Evolutionary conservation across 2,113 vertebrate species (phyloP), one percentile per base, ranked within the genome.

Genomic region (Xyrauchen texanus): DNA sequence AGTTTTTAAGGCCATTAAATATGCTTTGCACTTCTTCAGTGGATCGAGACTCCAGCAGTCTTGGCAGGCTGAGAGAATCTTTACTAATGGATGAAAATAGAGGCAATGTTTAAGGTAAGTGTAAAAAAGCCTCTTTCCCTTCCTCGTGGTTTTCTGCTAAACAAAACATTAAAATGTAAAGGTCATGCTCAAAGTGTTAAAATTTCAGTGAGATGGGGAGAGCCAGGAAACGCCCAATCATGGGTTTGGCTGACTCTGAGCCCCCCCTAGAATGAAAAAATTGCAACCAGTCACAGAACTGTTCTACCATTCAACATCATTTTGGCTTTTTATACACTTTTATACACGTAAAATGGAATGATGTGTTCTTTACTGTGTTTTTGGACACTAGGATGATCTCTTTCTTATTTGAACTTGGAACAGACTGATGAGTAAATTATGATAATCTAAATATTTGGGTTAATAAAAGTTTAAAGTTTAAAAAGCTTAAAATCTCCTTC

Each of bases 61-160:
- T 64, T 77, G 71, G 57, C 11, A 70, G 34, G 5, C 45, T 58
- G 46, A 51, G 78, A 21, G 51, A 34, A 34, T 78, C 73, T 68
- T 8, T 7, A 66, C 72, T 79, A 55, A 70, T 75, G 53, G 67
- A 69, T 63, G 68, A 76, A 83, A 84, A 87, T 79, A 78, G 70
- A 82, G 66, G 77, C 70, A 65, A 34, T 79, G 79, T 34, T 34
- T 63, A 79, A 84, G 77, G 76, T 81, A 85, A 85, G 82, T 81
- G 83, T 85, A 81, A 80, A 77, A 79, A 68, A 78, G 67, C 7
- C 15, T 46, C n/a, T 79, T 68, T 75, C 34, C 73, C 15, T 71
- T 66, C 12, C 8, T 47, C 12, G 46, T 77, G 21, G 9, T 34
- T 57, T 64, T 74, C 16, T 58, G 68, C 75, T 45, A 77, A 76